Percentiles rank a stretch among this genome's conserved stretches.
phyloP scores from a whole-genome alignment of 2,113 vertebrate genomes.

The Nycticorax nycticorax region DNA sequence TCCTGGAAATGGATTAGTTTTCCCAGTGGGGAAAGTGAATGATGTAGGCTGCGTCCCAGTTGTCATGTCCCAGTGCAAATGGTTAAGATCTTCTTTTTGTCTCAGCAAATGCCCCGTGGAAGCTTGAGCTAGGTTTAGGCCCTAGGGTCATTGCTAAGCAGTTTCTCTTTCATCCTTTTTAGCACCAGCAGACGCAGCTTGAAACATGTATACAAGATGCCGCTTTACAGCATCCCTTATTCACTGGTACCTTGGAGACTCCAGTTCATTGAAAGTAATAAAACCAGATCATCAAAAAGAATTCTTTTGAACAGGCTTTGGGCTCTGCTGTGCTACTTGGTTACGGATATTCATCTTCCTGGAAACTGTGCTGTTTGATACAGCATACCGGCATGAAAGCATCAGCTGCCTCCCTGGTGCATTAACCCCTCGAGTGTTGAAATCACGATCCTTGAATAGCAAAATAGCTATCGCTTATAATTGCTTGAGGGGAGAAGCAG shows the following conservation, averaged over 20 bases:
- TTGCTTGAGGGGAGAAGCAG: slow-evolving; percentile 36
- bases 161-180: slow-evolving; percentile 66
- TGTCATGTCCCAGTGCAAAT: slow-evolving; percentile 63
- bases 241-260: slow-evolving; percentile 71
- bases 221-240: slow-evolving; percentile 67
- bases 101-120: slow-evolving; percentile 55
- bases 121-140: slow-evolving; percentile 45
- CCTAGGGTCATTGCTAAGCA: slow-evolving; percentile 68
- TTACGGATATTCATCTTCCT: slow-evolving; percentile 70
- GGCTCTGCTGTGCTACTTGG: slow-evolving; percentile 69
- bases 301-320: slow-evolving; percentile 71
- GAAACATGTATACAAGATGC: slow-evolving; percentile 69
- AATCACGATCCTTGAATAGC: slow-evolving; percentile 44
- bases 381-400: slow-evolving; percentile 50
- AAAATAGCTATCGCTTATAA: slow-evolving; percentile 36
- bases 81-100: slow-evolving; percentile 67
- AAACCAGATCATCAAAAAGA: slow-evolving; percentile 71
- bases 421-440: slow-evolving; percentile 59
- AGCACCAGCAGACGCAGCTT: slow-evolving; percentile 56
- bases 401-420: slow-evolving; percentile 56
- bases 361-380: slow-evolving; percentile 61
- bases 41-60: slow-evolving; percentile 26
- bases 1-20: slow-evolving; percentile 41
- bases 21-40: slow-evolving; percentile 33
- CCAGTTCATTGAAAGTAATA: slow-evolving; percentile 73